phyloP scores from a whole-genome alignment of 2,888 invertebrate species.

The Chelonus formosanus region DNA sequence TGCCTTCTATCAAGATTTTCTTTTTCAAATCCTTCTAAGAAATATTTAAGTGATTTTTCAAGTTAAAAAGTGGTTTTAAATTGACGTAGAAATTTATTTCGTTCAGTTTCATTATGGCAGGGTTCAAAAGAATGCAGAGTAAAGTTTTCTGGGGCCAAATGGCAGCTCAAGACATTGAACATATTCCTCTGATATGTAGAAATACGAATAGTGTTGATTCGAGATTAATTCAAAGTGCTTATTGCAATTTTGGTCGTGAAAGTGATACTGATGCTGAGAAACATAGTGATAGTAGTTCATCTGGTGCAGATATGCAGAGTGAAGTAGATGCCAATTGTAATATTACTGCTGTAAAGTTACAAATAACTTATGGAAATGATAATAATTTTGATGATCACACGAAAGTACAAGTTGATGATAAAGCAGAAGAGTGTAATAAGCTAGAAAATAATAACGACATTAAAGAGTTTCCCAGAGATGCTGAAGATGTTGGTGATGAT shows the following conservation, averaged over 20 bases:
- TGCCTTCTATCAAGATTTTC: too few species aligned
- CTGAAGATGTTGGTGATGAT: too few species aligned
- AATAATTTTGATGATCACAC: too few species aligned
- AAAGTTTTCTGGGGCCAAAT: constrained; percentile 61
- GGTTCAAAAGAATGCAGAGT: constrained; percentile 58
- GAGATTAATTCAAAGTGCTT: constrained; percentile 20
- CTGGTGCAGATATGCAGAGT: constrained; percentile 18
- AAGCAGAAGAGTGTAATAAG: too few species aligned
- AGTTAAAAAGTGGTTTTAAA: too few species aligned
- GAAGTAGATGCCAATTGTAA: background rate
- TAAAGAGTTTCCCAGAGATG: too few species aligned
- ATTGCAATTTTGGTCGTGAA: constrained; percentile 40
- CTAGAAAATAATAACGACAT: too few species aligned
- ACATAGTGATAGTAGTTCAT: constrained; percentile 35
- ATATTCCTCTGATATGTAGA: constrained; percentile 33
- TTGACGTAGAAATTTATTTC: too few species aligned
- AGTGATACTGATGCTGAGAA: constrained; percentile 35
- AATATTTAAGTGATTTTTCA: too few species aligned
- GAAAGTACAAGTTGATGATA: too few species aligned
- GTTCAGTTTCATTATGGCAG: background rate
- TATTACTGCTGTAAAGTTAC: background rate
- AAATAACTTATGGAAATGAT: too few species aligned
- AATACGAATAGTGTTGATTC: constrained; percentile 9
- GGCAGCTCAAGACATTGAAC: constrained; percentile 52
- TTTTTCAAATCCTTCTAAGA: too few species aligned